Evolutionary conservation across 1,140 invertebrate species (phyloP), one percentile per base, ranked within the genome.

Genomic region (Colletes gigas): DNA sequence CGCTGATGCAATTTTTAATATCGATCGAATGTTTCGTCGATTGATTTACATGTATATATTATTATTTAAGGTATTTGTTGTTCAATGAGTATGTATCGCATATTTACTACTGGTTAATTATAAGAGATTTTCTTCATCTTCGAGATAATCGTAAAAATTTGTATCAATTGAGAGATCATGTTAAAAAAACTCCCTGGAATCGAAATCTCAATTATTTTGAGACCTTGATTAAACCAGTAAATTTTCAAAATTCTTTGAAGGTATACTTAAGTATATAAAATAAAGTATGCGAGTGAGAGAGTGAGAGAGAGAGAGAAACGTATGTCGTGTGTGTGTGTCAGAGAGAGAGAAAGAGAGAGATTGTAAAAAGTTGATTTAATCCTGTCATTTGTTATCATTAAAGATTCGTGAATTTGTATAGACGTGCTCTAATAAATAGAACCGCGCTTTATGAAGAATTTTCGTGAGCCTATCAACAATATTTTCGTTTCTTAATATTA

Each of bases 331-430:
- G 14, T 47, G 17, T 71, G 50, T 12, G 7, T 57, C 2, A 70
- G 21, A 50, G 55, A 55, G 55, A 78, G 39, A 50, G 55, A 55
- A 47, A 78, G 39, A 30, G 72, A 67, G 30, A 81, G 44, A 52
- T 83, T 83, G 82, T 83, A 83, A 77, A 83, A 83, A 83, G 82
- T 72, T 68, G 55, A 74, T 78, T 77, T 71, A 81, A 77, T 72
- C 50, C 65, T 83, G 59, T 83, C 67, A 55, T 72, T 81, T 66
- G 65, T 83, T 82, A 82, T 82, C 55, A 81, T 77, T 83, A 81
- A 83, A 74, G 54, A 71, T 70, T 54, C 73, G 47, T 73, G 17
- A 77, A 81, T 81, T 83, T 83, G 73, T 83, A 83, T 81, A 83
- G 54, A 71, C n/a, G 50, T 79, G 62, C 44, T 82, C 44, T 82